phyloP scores from a whole-genome alignment of 2,113 vertebrate genomes.

The Speoplatyrhinus poulsoni region DNA sequence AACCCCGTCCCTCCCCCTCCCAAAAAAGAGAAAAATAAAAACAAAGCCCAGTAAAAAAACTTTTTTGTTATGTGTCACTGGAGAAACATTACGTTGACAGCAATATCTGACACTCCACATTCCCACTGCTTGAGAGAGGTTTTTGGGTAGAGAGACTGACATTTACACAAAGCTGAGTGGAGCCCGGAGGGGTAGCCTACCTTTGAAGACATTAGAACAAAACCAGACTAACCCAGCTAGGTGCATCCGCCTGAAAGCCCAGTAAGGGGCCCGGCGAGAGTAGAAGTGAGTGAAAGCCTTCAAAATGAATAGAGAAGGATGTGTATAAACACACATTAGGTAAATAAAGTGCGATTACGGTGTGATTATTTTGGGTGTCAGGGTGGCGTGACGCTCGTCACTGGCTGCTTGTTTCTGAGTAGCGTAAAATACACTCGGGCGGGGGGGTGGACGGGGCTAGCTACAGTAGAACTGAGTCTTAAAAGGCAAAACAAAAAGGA shows the following conservation, averaged over 20 bases:
- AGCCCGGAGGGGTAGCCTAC: conserved; percentile 51
- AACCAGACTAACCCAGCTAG: conserved; percentile 53
- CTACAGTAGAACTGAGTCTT: conserved; percentile 26
- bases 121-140: too few relatives aligned
- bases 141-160: conserved; percentile 55
- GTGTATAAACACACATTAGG: conserved; percentile 39
- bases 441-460: not conserved
- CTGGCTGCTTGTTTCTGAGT: conserved; percentile 38
- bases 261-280: conserved; percentile 44
- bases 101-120: conserved; percentile 35
- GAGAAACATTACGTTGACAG: conserved; percentile 64
- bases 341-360: conserved; percentile 55
- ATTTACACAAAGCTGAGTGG: conserved; percentile 69
- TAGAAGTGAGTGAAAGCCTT: conserved; percentile 36
- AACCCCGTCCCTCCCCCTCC: conserved; percentile 12
- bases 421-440: conserved; percentile 38
- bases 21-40: conserved; percentile 8
- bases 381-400: conserved; percentile 38
- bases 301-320: conserved; percentile 38
- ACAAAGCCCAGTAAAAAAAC: conserved; percentile 31
- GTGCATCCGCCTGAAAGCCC: conserved; percentile 60
- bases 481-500: conserved; percentile 41
- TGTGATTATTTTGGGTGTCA: conserved; percentile 55
- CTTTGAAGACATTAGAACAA: conserved; percentile 56
- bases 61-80: conserved; percentile 61